Base-by-base conservation (phyloP, 2,888 invertebrate genomes). In the Nudaria mundana region DNA sequence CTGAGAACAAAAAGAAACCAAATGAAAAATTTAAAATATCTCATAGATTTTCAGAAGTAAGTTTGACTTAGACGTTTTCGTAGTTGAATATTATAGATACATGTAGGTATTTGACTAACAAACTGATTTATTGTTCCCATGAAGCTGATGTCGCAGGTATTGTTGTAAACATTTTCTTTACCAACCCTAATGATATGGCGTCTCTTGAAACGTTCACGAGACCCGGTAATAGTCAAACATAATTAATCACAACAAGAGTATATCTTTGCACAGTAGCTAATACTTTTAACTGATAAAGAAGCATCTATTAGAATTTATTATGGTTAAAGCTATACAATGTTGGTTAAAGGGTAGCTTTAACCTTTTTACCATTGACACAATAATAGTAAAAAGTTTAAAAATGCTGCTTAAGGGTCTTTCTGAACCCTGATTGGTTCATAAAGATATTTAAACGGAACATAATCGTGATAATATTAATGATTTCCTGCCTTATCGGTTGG, bases 11-110 rank as follows among this genome's bases (percentile, higher is more conserved):
- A 36, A 84, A 81, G 37, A 86, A 85, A 40, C 63, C 64, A 15
- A 81, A 85, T 8, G 83, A 87, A 36, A 87, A 87, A 49, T 87
- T 86, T 51, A 86, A 85, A 57, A 79, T 88, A 64, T 84, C 87
- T 6, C 85, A 88, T 48, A 66, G 79, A 38, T 87, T 88, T 60
- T 81, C 86, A 7, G 88, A 88, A 69, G 88, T 87, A 58, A 55
- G 67, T 48, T 44, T 23, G n/a, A n/a, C n/a, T n/a, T n/a, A n/a
- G 11, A 32, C 14, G 14, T 2, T 4, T 20, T 4, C 3, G 20
- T 20, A 20, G 20, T 20, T 20, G n/a, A n/a, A n/a, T n/a, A n/a
- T n/a, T n/a, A n/a, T n/a, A n/a, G n/a, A n/a, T n/a, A n/a, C n/a
- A n/a, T n/a, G n/a, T 3, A 3, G 2, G 8, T 7, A 33, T 16